Evolutionary conservation across 2,888 invertebrate genomes (phyloP).

Genomic region (Leucophenga maculata): DNA sequence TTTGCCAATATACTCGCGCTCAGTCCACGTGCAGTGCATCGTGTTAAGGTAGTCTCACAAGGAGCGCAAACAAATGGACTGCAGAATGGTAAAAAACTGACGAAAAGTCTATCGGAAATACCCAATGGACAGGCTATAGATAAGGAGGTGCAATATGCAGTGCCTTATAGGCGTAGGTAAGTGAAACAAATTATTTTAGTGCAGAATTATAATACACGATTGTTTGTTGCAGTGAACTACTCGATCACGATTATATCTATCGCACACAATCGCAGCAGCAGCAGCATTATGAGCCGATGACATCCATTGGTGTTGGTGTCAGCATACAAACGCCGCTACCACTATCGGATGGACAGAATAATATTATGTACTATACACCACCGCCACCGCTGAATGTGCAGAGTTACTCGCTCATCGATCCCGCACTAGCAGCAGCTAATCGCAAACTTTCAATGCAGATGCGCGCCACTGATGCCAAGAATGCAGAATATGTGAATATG

Average conservation of each 20-base stretch:
- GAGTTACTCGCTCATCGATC: conserved; percentile 52
- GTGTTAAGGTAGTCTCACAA: conserved; percentile 89
- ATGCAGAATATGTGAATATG: conserved; percentile 57
- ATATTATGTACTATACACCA: conserved; percentile 68
- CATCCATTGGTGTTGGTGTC: not conserved
- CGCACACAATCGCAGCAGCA: conserved; percentile 87
- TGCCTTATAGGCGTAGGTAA: conserved; percentile 34
- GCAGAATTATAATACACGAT: too few species aligned
- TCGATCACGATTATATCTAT: conserved; percentile 83
- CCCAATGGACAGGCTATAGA: conserved; percentile 70
- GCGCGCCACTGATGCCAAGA: conserved; percentile 53
- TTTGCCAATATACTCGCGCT: conserved; percentile 79
- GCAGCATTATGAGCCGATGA: conserved; percentile 69
- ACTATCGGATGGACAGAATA: conserved; percentile 56
- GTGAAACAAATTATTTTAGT: conserved; percentile 19
- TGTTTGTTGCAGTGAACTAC: conserved; percentile 44
- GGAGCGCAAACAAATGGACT: conserved; percentile 91
- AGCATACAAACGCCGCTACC: conserved; percentile 53
- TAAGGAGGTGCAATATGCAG: conserved; percentile 24
- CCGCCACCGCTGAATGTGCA: conserved; percentile 64
- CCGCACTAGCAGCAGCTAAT: conserved; percentile 43
- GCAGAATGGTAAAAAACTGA: conserved; percentile 82
- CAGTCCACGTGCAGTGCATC: conserved; percentile 86
- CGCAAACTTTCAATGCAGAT: conserved; percentile 54
- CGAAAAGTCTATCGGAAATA: conserved; percentile 88